Evolutionary conservation across 2,797 vertebrate genomes (phyloP).

Genomic region (Psittacula echo): DNA sequence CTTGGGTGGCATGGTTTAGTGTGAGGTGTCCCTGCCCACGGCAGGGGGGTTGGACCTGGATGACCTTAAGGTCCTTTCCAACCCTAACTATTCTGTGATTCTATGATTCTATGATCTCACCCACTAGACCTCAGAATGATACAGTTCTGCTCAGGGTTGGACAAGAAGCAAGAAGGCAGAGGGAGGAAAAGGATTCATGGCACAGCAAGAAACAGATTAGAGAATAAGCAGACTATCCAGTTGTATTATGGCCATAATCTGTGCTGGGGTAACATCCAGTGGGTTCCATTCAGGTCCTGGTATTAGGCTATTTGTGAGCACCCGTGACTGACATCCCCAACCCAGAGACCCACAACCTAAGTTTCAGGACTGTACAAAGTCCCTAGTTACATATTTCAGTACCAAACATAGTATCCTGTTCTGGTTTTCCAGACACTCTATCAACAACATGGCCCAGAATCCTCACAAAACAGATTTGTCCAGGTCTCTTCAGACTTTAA

Average conservation of each 20-base stretch:
- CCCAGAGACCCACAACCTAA: background rate
- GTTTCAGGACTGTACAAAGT: background rate
- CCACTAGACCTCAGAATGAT: background rate
- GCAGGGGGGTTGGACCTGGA: too few species aligned
- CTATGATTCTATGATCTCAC: background rate
- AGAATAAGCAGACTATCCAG: background rate
- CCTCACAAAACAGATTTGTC: background rate
- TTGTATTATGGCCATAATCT: background rate
- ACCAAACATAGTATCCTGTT: background rate
- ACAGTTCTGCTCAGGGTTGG: background rate
- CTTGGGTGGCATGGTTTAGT: too few species aligned
- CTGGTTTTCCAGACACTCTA: background rate
- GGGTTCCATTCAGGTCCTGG: background rate
- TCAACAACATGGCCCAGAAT: background rate
- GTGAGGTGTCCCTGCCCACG: too few species aligned
- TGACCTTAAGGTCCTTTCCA: too few species aligned
- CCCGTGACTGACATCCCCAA: rapidly evolving
- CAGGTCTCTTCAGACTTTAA: background rate
- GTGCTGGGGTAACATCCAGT: background rate
- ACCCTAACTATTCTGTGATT: too few species aligned
- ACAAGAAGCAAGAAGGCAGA: background rate
- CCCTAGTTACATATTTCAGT: background rate
- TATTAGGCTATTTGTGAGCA: background rate
- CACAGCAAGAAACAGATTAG: background rate
- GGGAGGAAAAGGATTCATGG: background rate